Percentiles rank a stretch among this genome's conserved stretches.
Conservation (phyloP, 2,888 invertebrate genomes). For the Aricia artaxerxes region DNA sequence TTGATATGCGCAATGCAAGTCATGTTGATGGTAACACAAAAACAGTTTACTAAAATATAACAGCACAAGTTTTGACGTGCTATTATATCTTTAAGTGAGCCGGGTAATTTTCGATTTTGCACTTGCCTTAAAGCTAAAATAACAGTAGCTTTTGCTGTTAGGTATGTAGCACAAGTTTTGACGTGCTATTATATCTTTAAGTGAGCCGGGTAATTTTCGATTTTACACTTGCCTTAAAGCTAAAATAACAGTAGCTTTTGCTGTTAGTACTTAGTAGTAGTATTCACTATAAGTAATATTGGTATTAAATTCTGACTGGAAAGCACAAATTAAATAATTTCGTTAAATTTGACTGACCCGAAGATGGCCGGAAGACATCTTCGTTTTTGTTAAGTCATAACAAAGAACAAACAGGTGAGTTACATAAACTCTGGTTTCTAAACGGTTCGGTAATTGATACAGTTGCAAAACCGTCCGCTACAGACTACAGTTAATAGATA, state of each 20-base stretch:
- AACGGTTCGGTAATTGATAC: constrained; percentile 14
- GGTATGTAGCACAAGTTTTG: too few species aligned
- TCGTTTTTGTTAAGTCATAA: constrained; percentile 19
- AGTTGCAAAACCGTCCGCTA: constrained; percentile 1
- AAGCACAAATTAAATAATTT: constrained; percentile 21
- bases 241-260: not conserved
- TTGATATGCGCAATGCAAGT: not conserved
- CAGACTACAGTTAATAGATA: too few species aligned
- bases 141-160: not conserved
- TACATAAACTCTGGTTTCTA: constrained; percentile 25
- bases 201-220: not conserved
- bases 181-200: too few species aligned
- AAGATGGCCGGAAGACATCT: not conserved
- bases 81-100: too few species aligned
- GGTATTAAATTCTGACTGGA: not conserved
- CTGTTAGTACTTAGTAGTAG: not conserved
- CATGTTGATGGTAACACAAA: not conserved
- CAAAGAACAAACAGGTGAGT: constrained; percentile 21
- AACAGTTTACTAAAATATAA: too few species aligned
- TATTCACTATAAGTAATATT: not conserved
- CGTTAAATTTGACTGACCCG: not conserved
- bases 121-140: not conserved
- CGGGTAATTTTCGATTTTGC: not conserved
- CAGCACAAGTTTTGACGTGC: too few species aligned
- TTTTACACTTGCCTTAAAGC: not conserved